phyloP scores from a whole-genome alignment of 1,140 invertebrate genomes.

The Cephus cinctus region DNA sequence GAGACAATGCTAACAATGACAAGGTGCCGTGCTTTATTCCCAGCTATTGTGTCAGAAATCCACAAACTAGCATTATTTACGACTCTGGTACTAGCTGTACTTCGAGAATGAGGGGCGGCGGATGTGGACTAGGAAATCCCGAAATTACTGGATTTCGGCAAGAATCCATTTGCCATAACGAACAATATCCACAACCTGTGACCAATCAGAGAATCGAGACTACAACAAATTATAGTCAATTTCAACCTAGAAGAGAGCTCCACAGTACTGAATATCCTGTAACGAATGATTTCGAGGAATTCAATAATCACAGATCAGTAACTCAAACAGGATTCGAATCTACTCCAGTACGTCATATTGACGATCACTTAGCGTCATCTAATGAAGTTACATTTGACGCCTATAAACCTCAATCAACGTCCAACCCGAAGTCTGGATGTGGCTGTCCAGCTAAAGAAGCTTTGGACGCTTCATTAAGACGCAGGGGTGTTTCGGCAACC shows the following conservation, averaged over 20 bases:
- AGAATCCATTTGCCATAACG: neutral
- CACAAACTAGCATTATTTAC: constrained; percentile 6
- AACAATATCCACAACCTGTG: no score
- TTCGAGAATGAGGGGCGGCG: constrained; percentile 7
- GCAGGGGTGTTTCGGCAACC: constrained; percentile 12
- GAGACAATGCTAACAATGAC: constrained; percentile 17
- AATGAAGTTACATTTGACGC: constrained; percentile 1
- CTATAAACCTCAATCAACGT: neutral
- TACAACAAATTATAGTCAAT: no score
- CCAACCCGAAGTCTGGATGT: constrained; percentile 12
- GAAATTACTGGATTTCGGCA: neutral
- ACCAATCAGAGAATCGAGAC: neutral
- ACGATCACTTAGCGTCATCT: no score
- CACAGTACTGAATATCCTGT: no score
- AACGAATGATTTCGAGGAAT: no score
- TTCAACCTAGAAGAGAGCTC: no score
- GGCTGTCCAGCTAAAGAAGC: constrained; percentile 23
- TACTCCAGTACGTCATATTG: neutral
- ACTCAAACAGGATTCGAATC: constrained; percentile 8
- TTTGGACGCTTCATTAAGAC: neutral
- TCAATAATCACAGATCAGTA: no score
- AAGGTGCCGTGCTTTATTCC: constrained; percentile 13
- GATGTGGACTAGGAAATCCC: constrained; percentile 7
- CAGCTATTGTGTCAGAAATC: constrained; percentile 17
- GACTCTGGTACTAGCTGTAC: constrained; percentile 6